Conservation (phyloP, 2,113 vertebrate species). For the Myanophis thanlyinensis region DNA sequence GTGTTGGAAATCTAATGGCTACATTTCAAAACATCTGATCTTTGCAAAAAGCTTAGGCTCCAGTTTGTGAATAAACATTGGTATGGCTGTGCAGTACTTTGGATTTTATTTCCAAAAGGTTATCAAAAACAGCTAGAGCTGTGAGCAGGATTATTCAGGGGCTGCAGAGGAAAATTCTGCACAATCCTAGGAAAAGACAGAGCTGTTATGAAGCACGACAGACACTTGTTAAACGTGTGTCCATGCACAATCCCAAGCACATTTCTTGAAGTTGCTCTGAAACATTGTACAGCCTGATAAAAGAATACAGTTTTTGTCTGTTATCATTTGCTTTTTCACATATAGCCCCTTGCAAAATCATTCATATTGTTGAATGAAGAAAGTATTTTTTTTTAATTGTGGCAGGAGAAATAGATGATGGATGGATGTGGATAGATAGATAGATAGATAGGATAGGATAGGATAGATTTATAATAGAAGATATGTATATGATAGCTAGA, state of each 20-base stretch:
- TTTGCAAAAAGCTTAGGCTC: background rate
- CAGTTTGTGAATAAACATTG: background rate
- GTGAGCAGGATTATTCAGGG: background rate
- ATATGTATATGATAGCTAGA: too few relatives aligned
- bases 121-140: background rate
- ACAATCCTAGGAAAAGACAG: background rate
- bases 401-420: background rate
- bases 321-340: background rate
- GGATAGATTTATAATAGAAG: too few relatives aligned
- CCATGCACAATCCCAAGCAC: background rate
- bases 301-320: background rate
- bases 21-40: background rate
- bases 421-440: too few relatives aligned
- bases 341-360: background rate
- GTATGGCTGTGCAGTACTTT: background rate
- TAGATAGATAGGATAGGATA: background rate
- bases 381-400: background rate
- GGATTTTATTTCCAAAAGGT: background rate
- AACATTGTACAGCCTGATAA: background rate
- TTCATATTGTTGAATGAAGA: background rate
- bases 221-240: background rate
- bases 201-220: background rate
- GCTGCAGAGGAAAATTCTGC: background rate
- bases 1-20: background rate
- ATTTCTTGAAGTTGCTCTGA: background rate